Base-by-base conservation (phyloP, 2,113 vertebrate genomes). In the Lichenostomus cassidix region DNA sequence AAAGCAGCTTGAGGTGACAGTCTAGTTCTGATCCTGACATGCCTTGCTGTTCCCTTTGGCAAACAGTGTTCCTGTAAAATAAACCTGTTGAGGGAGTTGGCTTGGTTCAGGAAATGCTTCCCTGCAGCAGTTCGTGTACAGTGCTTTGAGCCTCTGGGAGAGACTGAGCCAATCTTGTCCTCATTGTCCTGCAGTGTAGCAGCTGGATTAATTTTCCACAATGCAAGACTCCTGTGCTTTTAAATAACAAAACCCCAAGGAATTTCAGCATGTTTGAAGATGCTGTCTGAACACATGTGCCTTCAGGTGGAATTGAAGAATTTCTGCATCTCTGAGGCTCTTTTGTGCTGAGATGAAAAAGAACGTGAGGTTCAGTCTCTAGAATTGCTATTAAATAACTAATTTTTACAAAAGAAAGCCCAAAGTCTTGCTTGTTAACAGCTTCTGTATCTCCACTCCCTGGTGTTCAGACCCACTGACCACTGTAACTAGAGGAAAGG, bases 61-160 rank as follows among this genome's bases (percentile, higher is more conserved):
- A 56, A 42, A 6, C 15, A 11, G 2, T 3, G 21, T 25, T 69
- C 4, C 24, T 39, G 19, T 47, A 8, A 21, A 31, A 44, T 12
- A 15, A 35, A 28, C 10, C 11, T 86, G 42, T 5, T 24, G 47
- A 5, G 7, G 11, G 28, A 24, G 14, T 10, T 71, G 62, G 6
- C 28, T 78, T 62, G 47, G 25, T 29, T 79, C 3, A 33, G 64
- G 65, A 46, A 55, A 19, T 11, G 17, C 23, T 65, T 47, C 18
- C 3, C 41, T 76, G 31, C 22, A 74, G 64, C 6, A 4, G n/a
- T 11, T 77, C 2, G 0, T 0, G 11, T 16, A 1, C 13, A 19
- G 35, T 16, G 59, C 59, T 65, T 23, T 24, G 42, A 47, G 56
- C 67, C 50, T 65, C 27, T 33, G 33, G 79, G 56, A 53, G 35